Evolutionary conservation across 2,888 invertebrate species (phyloP).

Genomic region (Rhamphomyia laevipes): DNA sequence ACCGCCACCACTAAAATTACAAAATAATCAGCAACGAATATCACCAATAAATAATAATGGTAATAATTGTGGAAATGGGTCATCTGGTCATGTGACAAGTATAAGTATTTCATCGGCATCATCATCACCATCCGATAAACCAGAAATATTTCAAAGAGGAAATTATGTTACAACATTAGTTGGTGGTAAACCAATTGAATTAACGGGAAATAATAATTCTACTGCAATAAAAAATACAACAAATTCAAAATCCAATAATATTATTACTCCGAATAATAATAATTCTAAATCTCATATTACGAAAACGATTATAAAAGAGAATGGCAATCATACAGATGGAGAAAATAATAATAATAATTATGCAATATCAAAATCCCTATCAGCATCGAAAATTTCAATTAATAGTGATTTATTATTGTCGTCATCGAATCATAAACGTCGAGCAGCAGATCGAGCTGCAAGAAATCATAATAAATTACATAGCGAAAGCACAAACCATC

Average conservation of each 20-base stretch:
- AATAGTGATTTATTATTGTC: slow-evolving; percentile 31
- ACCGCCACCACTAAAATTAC: not conserved
- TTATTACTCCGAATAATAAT: slow-evolving; percentile 10
- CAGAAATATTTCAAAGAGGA: slow-evolving; percentile 64
- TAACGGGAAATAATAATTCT: slow-evolving; percentile 22
- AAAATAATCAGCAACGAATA: not conserved
- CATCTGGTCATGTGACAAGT: slow-evolving; percentile 48
- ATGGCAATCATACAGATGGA: slow-evolving; percentile 21
- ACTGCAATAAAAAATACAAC: slow-evolving; percentile 3
- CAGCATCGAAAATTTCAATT: slow-evolving; percentile 36
- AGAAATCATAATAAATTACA: not conserved
- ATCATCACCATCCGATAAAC: slow-evolving; percentile 42
- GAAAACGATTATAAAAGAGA: slow-evolving; percentile 34
- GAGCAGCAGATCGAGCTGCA: slow-evolving; percentile 16
- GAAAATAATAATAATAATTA: slow-evolving; percentile 16
- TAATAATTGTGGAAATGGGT: slow-evolving; percentile 1
- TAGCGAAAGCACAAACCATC: slow-evolving; percentile 11
- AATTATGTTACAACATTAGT: slow-evolving; percentile 67
- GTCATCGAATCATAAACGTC: slow-evolving; percentile 23
- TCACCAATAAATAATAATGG: not conserved
- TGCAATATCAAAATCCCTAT: slow-evolving; percentile 28
- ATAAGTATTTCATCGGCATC: slow-evolving; percentile 53
- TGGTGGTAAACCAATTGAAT: slow-evolving; percentile 37
- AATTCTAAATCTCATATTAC: slow-evolving; percentile 23
- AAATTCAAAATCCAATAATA: slow-evolving; percentile 6